Evolutionary conservation across 1,140 invertebrate genomes (phyloP), one percentile per base, ranked within the genome.

Genomic region (Luehdorfia chinensis): DNA sequence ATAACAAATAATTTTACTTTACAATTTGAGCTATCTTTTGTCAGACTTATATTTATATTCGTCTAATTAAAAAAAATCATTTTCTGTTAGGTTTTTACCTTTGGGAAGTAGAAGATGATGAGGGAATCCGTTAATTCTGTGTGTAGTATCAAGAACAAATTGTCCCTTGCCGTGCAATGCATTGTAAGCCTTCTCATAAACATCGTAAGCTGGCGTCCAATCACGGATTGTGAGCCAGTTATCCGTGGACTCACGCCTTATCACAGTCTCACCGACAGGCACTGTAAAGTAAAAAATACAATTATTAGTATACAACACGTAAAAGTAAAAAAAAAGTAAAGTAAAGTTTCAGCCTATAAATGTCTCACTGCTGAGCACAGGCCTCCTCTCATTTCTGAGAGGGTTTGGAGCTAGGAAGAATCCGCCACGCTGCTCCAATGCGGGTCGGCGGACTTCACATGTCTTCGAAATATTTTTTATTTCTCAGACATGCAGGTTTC

Each of bases 31-130:
- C 8, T 6, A 28, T 2, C n/a, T 6, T 28, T 28, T 28, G n/a
- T 9, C 8, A 4, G 25, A 6, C 19, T 27, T 19, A 19, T 21
- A 50, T 21, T 49, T 47, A n/a, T n/a, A n/a, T n/a, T n/a, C n/a
- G n/a, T n/a, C n/a, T n/a, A n/a, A n/a, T n/a, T n/a, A n/a, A n/a
- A n/a, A n/a, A n/a, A n/a, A n/a, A n/a, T n/a, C n/a, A n/a, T n/a
- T n/a, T n/a, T n/a, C n/a, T n/a, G n/a, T n/a, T n/a, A n/a, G n/a
- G n/a, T n/a, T n/a, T n/a, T n/a, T n/a, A 76, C 93, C 93, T 62
- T 89, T 91, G 18, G 93, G 93, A 46, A 94, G 63, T 36, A 92
- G 75, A n/a, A 93, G 75, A 28, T 90, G 83, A 12, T 89, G 80
- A 12, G 92, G 92, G 58, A 90, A 90, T 1, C 88, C 89, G 50